These are phyloP conservation scores for Trachurus trachurus DNA, from an alignment of 2,797 vertebrate species.

Conservation along the genomic window DNA sequence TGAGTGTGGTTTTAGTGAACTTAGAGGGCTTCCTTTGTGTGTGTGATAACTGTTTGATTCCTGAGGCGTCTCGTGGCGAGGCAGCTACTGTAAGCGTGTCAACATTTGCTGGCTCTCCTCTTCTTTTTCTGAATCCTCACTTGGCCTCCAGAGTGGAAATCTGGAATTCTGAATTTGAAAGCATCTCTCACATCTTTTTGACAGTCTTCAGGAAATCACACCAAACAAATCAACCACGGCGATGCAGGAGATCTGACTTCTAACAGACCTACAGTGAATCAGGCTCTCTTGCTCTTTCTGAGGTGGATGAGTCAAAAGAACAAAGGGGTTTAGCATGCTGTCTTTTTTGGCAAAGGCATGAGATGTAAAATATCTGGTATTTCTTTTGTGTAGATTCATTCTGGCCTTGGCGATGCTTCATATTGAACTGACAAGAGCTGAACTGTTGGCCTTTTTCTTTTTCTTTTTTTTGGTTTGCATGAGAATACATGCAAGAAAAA, in stretches of 20 bases:
- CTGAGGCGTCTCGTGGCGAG: constrained; percentile 80
- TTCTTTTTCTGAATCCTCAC: constrained; percentile 78
- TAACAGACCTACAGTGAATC: constrained; percentile 75
- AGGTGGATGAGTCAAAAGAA: constrained; percentile 80
- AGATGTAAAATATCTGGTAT: constrained; percentile 75
- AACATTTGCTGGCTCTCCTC: constrained; percentile 80
- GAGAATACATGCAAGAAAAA: constrained; percentile 55
- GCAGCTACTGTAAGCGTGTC: constrained; percentile 84
- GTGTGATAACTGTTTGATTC: constrained; percentile 82
- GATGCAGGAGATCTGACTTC: constrained; percentile 80
- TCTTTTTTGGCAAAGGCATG: constrained; percentile 80
- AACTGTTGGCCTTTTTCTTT: constrained; percentile 67
- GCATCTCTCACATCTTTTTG: constrained; percentile 80
- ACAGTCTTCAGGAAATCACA: constrained; percentile 85
- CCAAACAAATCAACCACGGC: constrained; percentile 79
- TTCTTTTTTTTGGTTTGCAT: constrained; percentile 57
- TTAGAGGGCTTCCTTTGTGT: constrained; percentile 83
- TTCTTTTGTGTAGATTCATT: constrained; percentile 72
- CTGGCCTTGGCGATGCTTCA: constrained; percentile 75
- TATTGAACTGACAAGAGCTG: constrained; percentile 79
- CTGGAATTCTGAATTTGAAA: constrained; percentile 82
- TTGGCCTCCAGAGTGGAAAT: constrained; percentile 81
- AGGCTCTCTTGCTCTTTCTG: constrained; percentile 75
- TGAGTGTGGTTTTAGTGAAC: constrained; percentile 85
- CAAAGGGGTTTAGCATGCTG: constrained; percentile 80